Evolutionary conservation across 2,113 vertebrate genomes (phyloP).

Genomic region (Ophiodon elongatus): DNA sequence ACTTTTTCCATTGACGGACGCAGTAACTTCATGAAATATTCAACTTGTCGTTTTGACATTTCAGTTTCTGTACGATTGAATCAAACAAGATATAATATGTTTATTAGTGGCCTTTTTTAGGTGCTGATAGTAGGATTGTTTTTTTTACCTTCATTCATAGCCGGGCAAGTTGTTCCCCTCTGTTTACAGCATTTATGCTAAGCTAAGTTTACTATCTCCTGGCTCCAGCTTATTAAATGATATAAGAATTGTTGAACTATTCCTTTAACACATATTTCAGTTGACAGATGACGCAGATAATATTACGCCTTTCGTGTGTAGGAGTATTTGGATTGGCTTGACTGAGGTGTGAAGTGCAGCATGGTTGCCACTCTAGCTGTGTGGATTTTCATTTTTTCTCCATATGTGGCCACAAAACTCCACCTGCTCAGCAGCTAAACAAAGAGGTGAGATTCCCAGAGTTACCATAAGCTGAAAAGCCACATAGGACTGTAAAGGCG

Average conservation of each 20-base stretch:
- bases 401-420: slow-evolving; percentile 8
- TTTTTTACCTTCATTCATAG: background rate
- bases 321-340: slow-evolving; percentile 36
- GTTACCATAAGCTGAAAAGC: slow-evolving; percentile 23
- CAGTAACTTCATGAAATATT: background rate
- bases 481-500: slow-evolving; percentile 56
- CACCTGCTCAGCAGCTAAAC: slow-evolving; percentile 46
- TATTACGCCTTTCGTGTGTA: background rate
- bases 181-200: slow-evolving; percentile 16
- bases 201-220: background rate
- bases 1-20: background rate
- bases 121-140: background rate
- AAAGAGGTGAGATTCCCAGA: slow-evolving; percentile 7
- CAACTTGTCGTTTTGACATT: background rate
- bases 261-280: background rate
- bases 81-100: background rate
- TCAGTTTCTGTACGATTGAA: background rate
- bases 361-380: slow-evolving; percentile 13
- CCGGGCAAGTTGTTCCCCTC: background rate
- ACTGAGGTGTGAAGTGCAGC: slow-evolving; percentile 44
- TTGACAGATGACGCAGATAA: background rate
- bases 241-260: background rate
- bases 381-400: slow-evolving; percentile 28
- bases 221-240: background rate
- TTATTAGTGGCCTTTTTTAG: slow-evolving; percentile 1